Conservation (phyloP, 2,888 invertebrate genomes). For the Zonitis immaculata region DNA sequence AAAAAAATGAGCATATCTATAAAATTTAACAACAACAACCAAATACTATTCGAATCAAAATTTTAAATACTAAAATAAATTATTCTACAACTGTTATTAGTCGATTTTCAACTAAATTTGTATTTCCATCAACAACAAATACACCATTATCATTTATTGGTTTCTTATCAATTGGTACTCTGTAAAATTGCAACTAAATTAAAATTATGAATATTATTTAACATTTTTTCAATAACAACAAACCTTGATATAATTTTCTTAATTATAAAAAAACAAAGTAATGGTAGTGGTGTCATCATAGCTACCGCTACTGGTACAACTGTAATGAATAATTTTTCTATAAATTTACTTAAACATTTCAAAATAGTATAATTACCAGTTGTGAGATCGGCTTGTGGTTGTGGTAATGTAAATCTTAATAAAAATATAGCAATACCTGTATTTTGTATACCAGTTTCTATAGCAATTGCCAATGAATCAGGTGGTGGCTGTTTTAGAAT, state of each 20-base stretch:
- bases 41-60: too few relatives aligned
- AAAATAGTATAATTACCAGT: constrained; percentile 58
- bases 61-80: too few relatives aligned
- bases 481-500: constrained; percentile 57
- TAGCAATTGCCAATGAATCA: constrained; percentile 81
- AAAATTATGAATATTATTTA: constrained; percentile 13
- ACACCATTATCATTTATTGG: constrained; percentile 11
- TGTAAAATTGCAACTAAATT: constrained; percentile 10
- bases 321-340: constrained; percentile 42
- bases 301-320: constrained; percentile 89
- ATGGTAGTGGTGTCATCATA: constrained; percentile 88
- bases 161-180: constrained; percentile 15
- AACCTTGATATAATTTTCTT: constrained; percentile 54
- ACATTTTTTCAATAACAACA: neutral
- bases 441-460: constrained; percentile 92
- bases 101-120: constrained; percentile 4
- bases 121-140: constrained; percentile 1
- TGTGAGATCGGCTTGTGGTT: constrained; percentile 84
- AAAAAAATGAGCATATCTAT: too few relatives aligned
- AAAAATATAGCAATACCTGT: constrained; percentile 89
- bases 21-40: too few relatives aligned
- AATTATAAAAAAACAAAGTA: constrained; percentile 50
- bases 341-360: neutral
- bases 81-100: neutral
- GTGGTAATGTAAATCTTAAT: constrained; percentile 71